Percentiles rank a stretch among this genome's conserved stretches.
phyloP scores from a whole-genome alignment of 2,888 invertebrate species.

The Lasius platythorax region DNA sequence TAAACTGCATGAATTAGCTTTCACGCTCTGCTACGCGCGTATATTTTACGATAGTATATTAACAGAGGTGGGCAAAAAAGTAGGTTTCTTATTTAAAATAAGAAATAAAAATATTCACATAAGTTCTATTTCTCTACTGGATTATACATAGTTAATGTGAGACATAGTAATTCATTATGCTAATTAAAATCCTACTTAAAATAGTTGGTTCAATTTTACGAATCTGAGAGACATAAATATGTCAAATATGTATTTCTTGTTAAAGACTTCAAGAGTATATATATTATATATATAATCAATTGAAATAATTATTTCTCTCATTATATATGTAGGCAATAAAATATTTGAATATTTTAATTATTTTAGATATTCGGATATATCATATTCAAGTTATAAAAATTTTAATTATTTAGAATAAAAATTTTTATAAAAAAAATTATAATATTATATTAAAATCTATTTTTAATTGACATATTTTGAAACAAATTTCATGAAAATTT shows the following conservation, averaged over 20 bases:
- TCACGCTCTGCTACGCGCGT: background rate
- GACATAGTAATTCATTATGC: background rate
- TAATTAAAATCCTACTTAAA: background rate
- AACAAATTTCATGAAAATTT: background rate
- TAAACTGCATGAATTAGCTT: constrained; percentile 35
- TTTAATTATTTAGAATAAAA: background rate
- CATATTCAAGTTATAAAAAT: background rate
- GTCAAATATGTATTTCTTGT: background rate
- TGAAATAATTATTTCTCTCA: too few relatives aligned
- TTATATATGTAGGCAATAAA: too few relatives aligned
- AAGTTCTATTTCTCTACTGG: background rate
- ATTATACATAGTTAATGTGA: background rate
- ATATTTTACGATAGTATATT: background rate
- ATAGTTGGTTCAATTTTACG: background rate
- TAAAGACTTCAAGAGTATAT: background rate
- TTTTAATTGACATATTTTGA: background rate
- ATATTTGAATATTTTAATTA: background rate
- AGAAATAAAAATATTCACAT: background rate
- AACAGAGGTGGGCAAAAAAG: background rate
- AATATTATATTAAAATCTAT: background rate
- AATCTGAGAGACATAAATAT: background rate
- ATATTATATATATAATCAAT: too few relatives aligned
- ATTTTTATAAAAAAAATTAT: background rate
- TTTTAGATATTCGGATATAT: background rate
- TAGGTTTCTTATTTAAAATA: background rate